Evolutionary conservation across 2,888 invertebrate species (phyloP), one percentile per base, ranked within the genome.

Genomic region (Mechanitis messenoides): DNA sequence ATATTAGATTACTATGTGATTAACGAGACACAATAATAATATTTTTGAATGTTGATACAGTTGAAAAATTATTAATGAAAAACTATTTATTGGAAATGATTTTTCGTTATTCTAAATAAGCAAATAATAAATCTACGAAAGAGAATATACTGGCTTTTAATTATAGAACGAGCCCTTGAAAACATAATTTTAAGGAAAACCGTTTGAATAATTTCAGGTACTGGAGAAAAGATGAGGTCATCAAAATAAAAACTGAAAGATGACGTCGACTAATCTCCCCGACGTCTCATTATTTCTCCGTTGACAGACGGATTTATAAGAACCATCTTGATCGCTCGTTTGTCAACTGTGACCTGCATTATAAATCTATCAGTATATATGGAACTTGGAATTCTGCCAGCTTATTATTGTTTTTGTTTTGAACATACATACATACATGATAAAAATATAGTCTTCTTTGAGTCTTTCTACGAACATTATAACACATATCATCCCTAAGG

Each of bases 231-330:
- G 56, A 64, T 57, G 59, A 59, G 64, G 42, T 59, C 54, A 59
- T 45, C 50, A 6, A 45, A 56, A 56, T 56, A 64, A 63, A 63
- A 65, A 63, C 55, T 55, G 45, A 55, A 31, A 50, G 53, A 58
- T 56, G 59, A 57, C 59, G 56, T 35, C 59, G 45, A 59, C 63
- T 63, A 61, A 63, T 65, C 61, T 60, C 33, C 28, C 70, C 66
- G 68, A 66, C 71, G 72, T 66, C 76, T 83, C 82, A 79, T 84
- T 82, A 84, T 77, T 78, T 70, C 63, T 62, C 59, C 65, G 74
- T 69, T 77, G 83, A 81, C 81, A 76, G 78, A 82, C 71, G 75
- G 76, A 81, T 83, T 81, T 81, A 79, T 79, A 79, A 76, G 76
- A 72, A 69, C 68, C 59, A 46, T 67, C 66, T 67, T 65, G 60